A percentile compares a stretch with the other conserved stretches of the same genome.
Evolutionary conservation across 2,888 invertebrate genomes (phyloP).

Genomic region (Bellardia pandia): DNA sequence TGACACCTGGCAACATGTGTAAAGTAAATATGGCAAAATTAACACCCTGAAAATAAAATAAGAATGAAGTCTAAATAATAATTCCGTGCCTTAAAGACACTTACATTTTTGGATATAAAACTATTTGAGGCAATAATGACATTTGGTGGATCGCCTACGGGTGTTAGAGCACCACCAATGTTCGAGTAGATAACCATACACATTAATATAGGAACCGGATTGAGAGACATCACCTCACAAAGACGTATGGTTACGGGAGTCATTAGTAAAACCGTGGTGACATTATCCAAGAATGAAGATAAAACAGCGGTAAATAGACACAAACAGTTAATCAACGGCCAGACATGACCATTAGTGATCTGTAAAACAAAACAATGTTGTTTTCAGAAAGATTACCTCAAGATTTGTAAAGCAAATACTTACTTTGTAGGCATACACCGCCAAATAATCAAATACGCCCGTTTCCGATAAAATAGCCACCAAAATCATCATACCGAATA

Average conservation of each 20-base stretch:
- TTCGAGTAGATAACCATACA: slow-evolving; percentile 95
- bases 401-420: slow-evolving; percentile 39
- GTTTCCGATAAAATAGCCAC: slow-evolving; percentile 92
- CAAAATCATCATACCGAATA: slow-evolving; percentile 93
- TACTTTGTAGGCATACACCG: slow-evolving; percentile 89
- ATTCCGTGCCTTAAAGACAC: slow-evolving; percentile 37
- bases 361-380: slow-evolving; percentile 77
- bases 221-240: slow-evolving; percentile 94
- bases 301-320: slow-evolving; percentile 89
- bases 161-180: slow-evolving; percentile 95
- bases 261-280: slow-evolving; percentile 90
- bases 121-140: slow-evolving; percentile 84
- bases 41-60: slow-evolving; percentile 86
- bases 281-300: slow-evolving; percentile 91
- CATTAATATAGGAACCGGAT: slow-evolving; percentile 94
- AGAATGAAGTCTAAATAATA: not conserved
- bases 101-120: slow-evolving; percentile 83
- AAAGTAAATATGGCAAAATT: slow-evolving; percentile 92
- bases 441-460: slow-evolving; percentile 91
- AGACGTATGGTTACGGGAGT: slow-evolving; percentile 92
- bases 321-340: slow-evolving; percentile 90
- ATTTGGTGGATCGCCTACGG: slow-evolving; percentile 94
- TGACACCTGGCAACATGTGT: slow-evolving; percentile 92
- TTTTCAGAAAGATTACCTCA: not conserved
- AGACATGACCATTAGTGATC: slow-evolving; percentile 89